Base-by-base conservation (phyloP, 2,888 invertebrate genomes). In the Melikaiella ostensackeni region DNA sequence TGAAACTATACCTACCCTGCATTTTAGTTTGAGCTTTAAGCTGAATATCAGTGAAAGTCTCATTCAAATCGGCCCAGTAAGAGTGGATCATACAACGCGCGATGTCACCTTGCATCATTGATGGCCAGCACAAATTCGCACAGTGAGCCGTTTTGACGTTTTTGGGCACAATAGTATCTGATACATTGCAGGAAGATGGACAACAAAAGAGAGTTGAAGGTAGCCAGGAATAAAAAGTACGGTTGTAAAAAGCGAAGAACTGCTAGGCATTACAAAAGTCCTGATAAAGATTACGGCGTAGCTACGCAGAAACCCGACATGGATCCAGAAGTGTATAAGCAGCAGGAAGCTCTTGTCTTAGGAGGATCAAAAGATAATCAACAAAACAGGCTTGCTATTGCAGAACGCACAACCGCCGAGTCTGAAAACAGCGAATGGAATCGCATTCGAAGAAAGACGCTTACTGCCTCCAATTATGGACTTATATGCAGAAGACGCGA, bases 391-490 rank as follows among this genome's bases (percentile, higher is more conserved):
- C 16, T 66, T 38, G 64, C 24, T 38, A 66, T 66, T 19, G 64
- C 13, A 21, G 27, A 24, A 6, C 64, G 64, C 5, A 64, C 64
- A 1, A 24, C 2, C 6, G 7, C 3, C 4, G 5, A 70, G 19
- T 64, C 33, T 7, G 1, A 21, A 3, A 70, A 33, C n/a, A 11
- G 2, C 46, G 30, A 63, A 24, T 21, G 30, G 33, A 4, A 9
- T 16, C 8, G 11, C 4, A 6, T 64, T 0, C n/a, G 33, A 11
- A n/a, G 2, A 13, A 21, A 55, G 2, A 55, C 8, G 21, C 8
- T 55, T 2, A 55, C 74, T 76, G 77, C 64, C 63, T 77, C 81
- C 78, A 78, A 81, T 80, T 81, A 80, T 76, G 79, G 77, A 42
- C 42, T 35, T 62, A 64, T 57, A 50, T 74, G 16, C 59, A 19